Evolutionary conservation across 2,797 vertebrate genomes (phyloP).

Genomic region (Perodicticus potto): DNA sequence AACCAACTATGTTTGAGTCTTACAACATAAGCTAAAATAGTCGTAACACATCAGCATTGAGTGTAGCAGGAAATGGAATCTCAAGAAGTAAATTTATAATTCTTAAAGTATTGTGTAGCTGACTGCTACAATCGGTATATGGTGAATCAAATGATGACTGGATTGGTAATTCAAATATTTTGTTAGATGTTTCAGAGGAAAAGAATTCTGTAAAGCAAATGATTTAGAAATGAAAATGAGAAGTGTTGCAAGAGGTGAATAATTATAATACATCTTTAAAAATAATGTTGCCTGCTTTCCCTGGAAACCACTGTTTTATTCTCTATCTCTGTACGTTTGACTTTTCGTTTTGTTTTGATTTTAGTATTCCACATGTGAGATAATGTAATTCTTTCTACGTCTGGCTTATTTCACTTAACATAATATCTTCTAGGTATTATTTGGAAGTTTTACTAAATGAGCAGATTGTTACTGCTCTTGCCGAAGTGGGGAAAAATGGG

Average conservation of each 20-base stretch:
- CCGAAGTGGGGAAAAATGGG: background rate
- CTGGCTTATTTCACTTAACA: background rate
- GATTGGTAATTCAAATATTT: constrained; percentile 44
- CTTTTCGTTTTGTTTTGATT: background rate
- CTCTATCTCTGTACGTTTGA: background rate
- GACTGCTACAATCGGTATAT: background rate
- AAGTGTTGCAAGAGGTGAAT: background rate
- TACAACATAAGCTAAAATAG: constrained; percentile 7
- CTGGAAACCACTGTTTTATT: background rate
- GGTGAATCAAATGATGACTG: background rate
- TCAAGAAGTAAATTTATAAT: constrained; percentile 4
- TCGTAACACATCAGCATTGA: background rate
- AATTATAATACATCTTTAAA: constrained; percentile 19
- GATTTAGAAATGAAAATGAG: constrained; percentile 53
- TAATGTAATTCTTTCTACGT: background rate
- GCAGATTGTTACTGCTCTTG: background rate
- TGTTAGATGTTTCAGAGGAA: background rate
- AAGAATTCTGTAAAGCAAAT: constrained; percentile 6
- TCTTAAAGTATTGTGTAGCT: background rate
- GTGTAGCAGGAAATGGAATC: constrained; percentile 41
- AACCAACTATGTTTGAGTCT: background rate
- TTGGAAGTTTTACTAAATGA: background rate
- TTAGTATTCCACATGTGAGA: background rate
- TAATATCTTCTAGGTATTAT: background rate
- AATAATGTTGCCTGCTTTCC: background rate